phyloP scores from a whole-genome alignment of 2,797 vertebrate genomes.

The Phoeniculus purpureus region DNA sequence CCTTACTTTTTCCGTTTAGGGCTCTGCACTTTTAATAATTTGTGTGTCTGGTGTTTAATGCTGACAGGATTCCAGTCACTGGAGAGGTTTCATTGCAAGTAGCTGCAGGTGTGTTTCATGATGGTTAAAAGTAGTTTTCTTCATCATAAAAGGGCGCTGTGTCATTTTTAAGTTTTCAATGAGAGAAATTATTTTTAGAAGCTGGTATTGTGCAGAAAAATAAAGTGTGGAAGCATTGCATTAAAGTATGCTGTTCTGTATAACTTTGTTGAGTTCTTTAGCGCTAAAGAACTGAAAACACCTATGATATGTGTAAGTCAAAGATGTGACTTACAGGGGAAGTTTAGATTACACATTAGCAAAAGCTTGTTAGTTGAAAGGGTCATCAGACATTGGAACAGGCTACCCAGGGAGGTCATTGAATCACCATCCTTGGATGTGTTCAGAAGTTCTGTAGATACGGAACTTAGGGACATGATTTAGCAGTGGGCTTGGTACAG shows the following conservation, averaged over 20 bases:
- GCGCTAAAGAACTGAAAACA: not conserved
- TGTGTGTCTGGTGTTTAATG: constrained; percentile 85
- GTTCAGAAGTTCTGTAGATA: no score
- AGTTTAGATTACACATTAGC: no score
- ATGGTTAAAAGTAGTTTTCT: constrained; percentile 72
- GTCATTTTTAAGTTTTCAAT: not conserved
- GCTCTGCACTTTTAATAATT: constrained; percentile 79
- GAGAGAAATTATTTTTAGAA: constrained; percentile 8
- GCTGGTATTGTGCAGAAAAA: not conserved
- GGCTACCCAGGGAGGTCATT: no score
- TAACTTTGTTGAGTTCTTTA: not conserved
- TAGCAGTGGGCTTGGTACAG: no score
- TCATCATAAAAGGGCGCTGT: constrained; percentile 57
- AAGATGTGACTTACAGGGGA: not conserved
- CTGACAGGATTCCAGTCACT: constrained; percentile 85
- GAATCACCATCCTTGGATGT: no score
- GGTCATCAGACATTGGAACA: no score
- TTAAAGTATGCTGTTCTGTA: not conserved
- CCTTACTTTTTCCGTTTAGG: constrained; percentile 72
- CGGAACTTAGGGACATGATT: no score
- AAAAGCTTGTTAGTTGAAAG: no score
- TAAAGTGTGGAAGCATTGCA: not conserved
- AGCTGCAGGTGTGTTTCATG: constrained; percentile 83
- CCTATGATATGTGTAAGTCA: not conserved
- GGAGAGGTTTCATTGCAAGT: constrained; percentile 85